These are phyloP conservation scores for Platyrinchus mystaceus DNA, from an alignment of 2,797 vertebrate genomes.

Conservation along the genomic window DNA sequence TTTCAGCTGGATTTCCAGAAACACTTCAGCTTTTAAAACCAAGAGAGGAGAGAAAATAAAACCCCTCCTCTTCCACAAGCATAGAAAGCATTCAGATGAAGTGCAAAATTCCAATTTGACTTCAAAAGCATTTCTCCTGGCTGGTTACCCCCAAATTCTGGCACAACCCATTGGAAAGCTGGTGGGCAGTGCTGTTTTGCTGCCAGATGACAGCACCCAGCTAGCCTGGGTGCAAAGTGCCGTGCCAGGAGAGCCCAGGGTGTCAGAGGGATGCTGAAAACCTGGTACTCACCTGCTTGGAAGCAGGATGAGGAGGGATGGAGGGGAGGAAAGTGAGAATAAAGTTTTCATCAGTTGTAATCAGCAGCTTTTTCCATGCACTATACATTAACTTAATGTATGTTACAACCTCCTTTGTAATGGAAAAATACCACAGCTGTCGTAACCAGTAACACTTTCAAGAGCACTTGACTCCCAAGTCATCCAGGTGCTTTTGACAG, in stretches of 20 bases:
- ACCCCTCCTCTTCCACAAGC: not conserved
- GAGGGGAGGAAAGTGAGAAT: not conserved
- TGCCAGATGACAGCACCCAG: not conserved
- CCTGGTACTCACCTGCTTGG: not conserved
- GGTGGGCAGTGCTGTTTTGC: rapidly evolving
- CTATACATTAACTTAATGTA: not conserved
- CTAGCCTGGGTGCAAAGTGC: not conserved
- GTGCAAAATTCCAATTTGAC: conserved; percentile 57
- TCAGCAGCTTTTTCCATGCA: not conserved
- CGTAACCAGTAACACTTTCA: not conserved
- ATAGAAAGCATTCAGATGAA: conserved; percentile 44
- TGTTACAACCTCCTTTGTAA: not conserved
- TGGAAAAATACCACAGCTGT: not conserved
- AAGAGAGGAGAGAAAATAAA: not conserved
- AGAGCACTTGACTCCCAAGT: not conserved
- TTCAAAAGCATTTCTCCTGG: conserved; percentile 60
- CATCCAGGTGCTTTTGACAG: conserved; percentile 38
- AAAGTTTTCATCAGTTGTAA: not conserved
- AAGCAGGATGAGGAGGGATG: not conserved
- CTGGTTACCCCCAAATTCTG: conserved; percentile 6
- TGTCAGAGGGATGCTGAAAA: not conserved
- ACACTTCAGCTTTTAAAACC: conserved; percentile 25
- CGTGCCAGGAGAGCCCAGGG: rapidly evolving
- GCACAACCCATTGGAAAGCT: conserved; percentile 12
- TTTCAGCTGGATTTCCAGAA: conserved; percentile 32